Percentiles rank a stretch among this genome's conserved stretches.
These are phyloP conservation scores for Oryzias sinensis DNA, from an alignment of 2,797 vertebrate genomes.

Conservation along the genomic window DNA sequence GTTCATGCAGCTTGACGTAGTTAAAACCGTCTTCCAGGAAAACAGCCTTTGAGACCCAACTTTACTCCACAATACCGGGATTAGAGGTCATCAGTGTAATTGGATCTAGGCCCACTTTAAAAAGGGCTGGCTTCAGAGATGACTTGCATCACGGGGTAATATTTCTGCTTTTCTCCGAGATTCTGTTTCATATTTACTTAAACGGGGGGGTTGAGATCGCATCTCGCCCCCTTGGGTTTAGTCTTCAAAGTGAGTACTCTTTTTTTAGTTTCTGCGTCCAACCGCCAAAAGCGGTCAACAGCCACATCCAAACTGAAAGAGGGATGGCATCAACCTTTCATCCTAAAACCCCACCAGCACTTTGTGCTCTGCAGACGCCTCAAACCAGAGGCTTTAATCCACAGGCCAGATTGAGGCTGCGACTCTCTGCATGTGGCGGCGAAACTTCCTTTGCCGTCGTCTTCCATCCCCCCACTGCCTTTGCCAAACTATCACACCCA, in stretches of 20 bases:
- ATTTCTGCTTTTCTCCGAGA: too few relatives aligned
- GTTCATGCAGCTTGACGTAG: conserved; percentile 6
- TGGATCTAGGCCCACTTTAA: conserved; percentile 6
- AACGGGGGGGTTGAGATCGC: too few relatives aligned
- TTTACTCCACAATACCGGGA: background rate
- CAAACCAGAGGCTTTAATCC: conserved; percentile 54
- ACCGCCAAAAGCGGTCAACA: conserved; percentile 20
- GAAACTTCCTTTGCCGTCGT: conserved; percentile 17
- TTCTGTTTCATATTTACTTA: too few relatives aligned
- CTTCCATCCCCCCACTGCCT: conserved; percentile 10
- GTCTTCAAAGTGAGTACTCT: background rate
- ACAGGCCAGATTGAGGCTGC: conserved; percentile 34
- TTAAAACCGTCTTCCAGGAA: conserved; percentile 3
- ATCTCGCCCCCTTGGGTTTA: background rate
- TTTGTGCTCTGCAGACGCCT: conserved; percentile 10
- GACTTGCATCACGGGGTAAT: too few relatives aligned
- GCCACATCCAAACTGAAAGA: conserved; percentile 26
- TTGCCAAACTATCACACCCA: conserved; percentile 46
- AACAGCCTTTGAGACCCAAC: conserved; percentile 3
- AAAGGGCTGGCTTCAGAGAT: conserved; percentile 1
- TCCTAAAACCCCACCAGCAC: conserved; percentile 27
- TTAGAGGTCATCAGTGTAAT: background rate
- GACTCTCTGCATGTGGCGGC: conserved; percentile 29
- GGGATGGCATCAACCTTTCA: too few relatives aligned
- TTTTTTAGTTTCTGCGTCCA: background rate